Percentiles rank a stretch among this genome's conserved stretches.
These are phyloP conservation scores for Uloborus diversus DNA, from an alignment of 1,140 invertebrate species.

Conservation along the genomic window DNA sequence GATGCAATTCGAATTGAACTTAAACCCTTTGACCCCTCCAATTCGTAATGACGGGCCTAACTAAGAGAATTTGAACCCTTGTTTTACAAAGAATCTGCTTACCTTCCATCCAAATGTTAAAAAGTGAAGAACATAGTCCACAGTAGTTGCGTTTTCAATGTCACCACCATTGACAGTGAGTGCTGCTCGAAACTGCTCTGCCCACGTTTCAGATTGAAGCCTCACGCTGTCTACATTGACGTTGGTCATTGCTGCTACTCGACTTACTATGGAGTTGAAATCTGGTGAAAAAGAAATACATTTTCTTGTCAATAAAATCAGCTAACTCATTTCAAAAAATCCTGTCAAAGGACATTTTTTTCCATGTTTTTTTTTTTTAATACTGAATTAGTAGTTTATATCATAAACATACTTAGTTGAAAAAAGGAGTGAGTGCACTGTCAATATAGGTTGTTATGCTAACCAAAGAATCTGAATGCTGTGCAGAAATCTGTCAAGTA, in stretches of 20 bases:
- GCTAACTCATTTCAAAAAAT: neutral
- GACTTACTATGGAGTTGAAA: constrained; percentile 72
- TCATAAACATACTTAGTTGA: too few relatives aligned
- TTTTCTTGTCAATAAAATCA: neutral
- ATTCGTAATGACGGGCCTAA: too few relatives aligned
- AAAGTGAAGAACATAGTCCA: constrained; percentile 70
- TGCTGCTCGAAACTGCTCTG: constrained; percentile 71
- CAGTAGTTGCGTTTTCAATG: constrained; percentile 69
- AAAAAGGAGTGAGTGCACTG: too few relatives aligned
- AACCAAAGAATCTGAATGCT: too few relatives aligned
- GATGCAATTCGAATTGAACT: too few relatives aligned
- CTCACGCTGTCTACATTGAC: constrained; percentile 71
- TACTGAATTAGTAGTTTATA: too few relatives aligned
- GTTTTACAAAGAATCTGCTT: too few relatives aligned
- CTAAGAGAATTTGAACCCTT: too few relatives aligned
- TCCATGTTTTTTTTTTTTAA: too few relatives aligned
- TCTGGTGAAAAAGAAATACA: constrained; percentile 64
- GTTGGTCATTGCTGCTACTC: constrained; percentile 71
- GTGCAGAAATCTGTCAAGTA: too few relatives aligned
- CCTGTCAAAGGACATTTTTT: neutral
- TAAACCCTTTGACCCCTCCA: too few relatives aligned
- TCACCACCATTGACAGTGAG: constrained; percentile 76
- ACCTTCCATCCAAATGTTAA: constrained; percentile 67
- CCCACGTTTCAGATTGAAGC: constrained; percentile 71
- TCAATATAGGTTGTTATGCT: too few relatives aligned